phyloP scores from a whole-genome alignment of 2,888 invertebrate species.

The Trichopoda pennipes region DNA sequence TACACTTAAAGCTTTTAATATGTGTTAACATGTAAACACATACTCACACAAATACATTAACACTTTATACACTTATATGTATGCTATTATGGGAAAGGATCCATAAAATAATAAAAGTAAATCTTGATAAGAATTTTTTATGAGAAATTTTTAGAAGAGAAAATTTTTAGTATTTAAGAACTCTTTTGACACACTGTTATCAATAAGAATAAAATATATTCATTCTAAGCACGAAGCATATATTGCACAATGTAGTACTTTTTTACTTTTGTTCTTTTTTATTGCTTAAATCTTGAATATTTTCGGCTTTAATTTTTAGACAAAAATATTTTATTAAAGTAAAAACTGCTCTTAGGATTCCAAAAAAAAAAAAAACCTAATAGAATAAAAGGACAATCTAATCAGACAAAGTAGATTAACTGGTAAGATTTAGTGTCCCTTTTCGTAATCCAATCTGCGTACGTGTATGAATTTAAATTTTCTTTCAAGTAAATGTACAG shows the following conservation, averaged over 20 bases:
- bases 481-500: too few relatives aligned
- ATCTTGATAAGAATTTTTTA: constrained; percentile 81
- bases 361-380: constrained; percentile 35
- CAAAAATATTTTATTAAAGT: background rate
- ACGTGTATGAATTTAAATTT: too few relatives aligned
- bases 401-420: constrained; percentile 41
- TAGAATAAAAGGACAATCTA: constrained; percentile 47
- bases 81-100: background rate
- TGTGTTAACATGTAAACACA: background rate
- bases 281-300: constrained; percentile 37
- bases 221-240: constrained; percentile 57
- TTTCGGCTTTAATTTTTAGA: constrained; percentile 8
- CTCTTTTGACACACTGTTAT: constrained; percentile 22
- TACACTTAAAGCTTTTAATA: constrained; percentile 2
- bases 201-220: constrained; percentile 33
- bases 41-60: background rate
- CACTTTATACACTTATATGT: background rate
- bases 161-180: constrained; percentile 37
- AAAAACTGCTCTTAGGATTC: constrained; percentile 30
- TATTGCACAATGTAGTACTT: constrained; percentile 14
- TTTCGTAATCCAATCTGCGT: background rate
- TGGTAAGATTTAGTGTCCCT: background rate
- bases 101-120: constrained; percentile 81
- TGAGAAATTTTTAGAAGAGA: constrained; percentile 73
- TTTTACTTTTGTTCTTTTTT: background rate